phyloP scores from a whole-genome alignment of 2,113 vertebrate species.

The Oceanites oceanicus region DNA sequence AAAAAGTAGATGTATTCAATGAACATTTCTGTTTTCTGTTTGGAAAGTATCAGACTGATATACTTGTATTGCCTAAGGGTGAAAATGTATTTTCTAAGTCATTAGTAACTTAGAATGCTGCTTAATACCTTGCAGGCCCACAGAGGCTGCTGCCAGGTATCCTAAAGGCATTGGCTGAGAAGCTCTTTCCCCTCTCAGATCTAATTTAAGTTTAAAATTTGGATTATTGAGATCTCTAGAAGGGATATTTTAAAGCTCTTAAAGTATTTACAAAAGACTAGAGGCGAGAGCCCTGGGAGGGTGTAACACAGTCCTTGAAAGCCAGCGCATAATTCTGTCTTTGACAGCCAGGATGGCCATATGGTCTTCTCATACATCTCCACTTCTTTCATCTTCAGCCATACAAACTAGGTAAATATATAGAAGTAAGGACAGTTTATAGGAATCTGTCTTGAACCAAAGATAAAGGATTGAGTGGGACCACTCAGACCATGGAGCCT shows the following conservation, averaged over 20 bases:
- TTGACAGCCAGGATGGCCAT: neutral
- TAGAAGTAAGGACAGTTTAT: neutral
- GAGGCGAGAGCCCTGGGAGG: neutral
- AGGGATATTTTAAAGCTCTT: neutral
- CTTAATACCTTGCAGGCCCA: neutral
- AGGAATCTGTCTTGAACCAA: neutral
- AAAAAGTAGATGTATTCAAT: neutral
- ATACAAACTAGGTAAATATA: neutral
- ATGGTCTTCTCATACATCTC: neutral
- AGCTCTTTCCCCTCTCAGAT: neutral
- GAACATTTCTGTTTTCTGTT: neutral
- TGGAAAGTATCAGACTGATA: neutral
- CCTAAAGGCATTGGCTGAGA: neutral
- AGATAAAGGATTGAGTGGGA: neutral
- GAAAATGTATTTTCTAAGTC: neutral
- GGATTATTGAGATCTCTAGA: neutral
- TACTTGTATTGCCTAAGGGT: neutral
- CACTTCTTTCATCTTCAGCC: neutral
- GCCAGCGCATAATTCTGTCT: neutral
- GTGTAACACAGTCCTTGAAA: neutral
- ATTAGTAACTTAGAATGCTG: neutral
- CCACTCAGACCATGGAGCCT: neutral
- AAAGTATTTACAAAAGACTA: neutral
- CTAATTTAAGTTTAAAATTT: neutral
- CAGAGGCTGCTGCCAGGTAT: neutral